phyloP scores from a whole-genome alignment of 92 coral and sea anemone species.

The Zoanthus gigantus region DNA sequence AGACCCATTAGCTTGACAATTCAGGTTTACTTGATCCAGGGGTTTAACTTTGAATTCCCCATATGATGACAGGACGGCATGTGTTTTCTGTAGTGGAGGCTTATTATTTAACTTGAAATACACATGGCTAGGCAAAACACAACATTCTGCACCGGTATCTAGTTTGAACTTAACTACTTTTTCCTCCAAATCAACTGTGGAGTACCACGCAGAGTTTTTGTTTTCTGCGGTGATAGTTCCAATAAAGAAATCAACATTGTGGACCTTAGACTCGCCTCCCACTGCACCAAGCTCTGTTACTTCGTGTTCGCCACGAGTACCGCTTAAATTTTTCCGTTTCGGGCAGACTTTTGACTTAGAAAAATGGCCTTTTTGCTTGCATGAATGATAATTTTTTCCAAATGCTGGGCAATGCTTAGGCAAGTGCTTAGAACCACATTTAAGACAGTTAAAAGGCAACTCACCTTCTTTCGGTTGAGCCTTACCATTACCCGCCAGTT shows the following conservation, averaged over 20 bases:
- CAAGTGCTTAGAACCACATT: slow-evolving; percentile 29
- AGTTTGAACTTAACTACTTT: slow-evolving; percentile 37
- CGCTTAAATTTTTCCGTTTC: background rate
- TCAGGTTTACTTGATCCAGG: slow-evolving; percentile 33
- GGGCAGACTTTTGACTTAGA: background rate
- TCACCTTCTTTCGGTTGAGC: slow-evolving; percentile 31
- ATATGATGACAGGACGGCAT: slow-evolving; percentile 51
- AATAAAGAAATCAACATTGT: slow-evolving; percentile 31
- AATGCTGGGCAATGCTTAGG: slow-evolving; percentile 17
- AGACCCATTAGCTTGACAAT: slow-evolving; percentile 11
- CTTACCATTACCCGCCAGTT: background rate
- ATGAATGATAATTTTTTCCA: background rate
- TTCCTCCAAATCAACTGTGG: slow-evolving; percentile 31
- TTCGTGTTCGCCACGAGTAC: slow-evolving; percentile 7
- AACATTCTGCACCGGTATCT: slow-evolving; percentile 35
- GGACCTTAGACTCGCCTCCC: background rate
- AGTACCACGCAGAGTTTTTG: slow-evolving; percentile 43
- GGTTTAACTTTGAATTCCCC: slow-evolving; percentile 29
- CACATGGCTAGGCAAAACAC: slow-evolving; percentile 37
- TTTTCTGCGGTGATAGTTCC: slow-evolving; percentile 40
- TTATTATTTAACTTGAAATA: slow-evolving; percentile 40
- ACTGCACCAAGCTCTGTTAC: slow-evolving; percentile 42
- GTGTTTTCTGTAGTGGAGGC: slow-evolving; percentile 40
- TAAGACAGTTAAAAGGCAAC: slow-evolving; percentile 21
- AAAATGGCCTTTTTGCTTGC: slow-evolving; percentile 2